These are phyloP conservation scores for Cecidostiba fungosa DNA, from an alignment of 2,888 invertebrate genomes.

Conservation along the genomic window DNA sequence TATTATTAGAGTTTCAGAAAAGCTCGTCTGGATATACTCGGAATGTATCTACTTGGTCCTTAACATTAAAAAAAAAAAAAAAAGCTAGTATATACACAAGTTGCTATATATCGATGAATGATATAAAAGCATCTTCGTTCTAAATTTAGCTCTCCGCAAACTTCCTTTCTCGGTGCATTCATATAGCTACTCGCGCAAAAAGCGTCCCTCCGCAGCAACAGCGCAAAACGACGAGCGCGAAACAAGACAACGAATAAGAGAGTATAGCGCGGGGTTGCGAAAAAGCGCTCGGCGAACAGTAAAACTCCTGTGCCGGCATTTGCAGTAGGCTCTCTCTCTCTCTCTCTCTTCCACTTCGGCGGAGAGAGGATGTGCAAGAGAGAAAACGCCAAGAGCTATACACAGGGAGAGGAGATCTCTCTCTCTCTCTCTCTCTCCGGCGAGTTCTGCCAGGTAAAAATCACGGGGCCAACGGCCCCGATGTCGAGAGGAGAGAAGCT, in stretches of 20 bases:
- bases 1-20: not conserved
- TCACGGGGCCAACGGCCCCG: conserved; percentile 59
- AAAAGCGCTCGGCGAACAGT: conserved; percentile 44
- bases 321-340: not conserved
- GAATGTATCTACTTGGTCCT: not conserved
- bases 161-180: not conserved
- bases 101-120: not conserved
- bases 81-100: too few relatives aligned
- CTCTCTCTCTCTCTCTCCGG: conserved; percentile 21
- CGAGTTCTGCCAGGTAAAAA: conserved; percentile 60
- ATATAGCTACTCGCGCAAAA: not conserved
- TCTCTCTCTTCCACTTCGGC: not conserved
- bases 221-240: not conserved
- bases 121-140: not conserved
- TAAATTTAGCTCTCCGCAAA: not conserved
- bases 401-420: not conserved
- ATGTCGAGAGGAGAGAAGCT: conserved; percentile 56
- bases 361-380: not conserved
- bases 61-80: too few relatives aligned
- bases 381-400: not conserved
- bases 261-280: conserved; percentile 28
- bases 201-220: conserved; percentile 2
- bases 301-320: conserved; percentile 37
- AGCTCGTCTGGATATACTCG: not conserved
- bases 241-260: not conserved